phyloP scores from a whole-genome alignment of 2,797 vertebrate genomes.

The Pseudotriccus pelzelni region DNA sequence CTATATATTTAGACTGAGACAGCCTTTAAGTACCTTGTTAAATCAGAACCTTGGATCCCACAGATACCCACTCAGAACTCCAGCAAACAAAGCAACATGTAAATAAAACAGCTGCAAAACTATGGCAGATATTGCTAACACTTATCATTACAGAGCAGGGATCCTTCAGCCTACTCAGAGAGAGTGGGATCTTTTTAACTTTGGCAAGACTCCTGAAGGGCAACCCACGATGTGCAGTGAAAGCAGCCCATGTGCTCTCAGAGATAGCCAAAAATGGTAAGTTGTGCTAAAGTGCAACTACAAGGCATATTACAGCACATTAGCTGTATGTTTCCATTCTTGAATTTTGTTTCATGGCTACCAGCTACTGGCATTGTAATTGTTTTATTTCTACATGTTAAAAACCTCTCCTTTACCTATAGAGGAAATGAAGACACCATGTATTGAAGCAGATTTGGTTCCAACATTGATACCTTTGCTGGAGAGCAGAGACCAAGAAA shows the following conservation, averaged over 20 bases:
- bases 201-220: constrained; percentile 78
- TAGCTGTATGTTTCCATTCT: neutral
- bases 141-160: constrained; percentile 79
- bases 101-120: neutral
- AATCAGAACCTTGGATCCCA: neutral
- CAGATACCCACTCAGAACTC: neutral
- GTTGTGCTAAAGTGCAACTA: neutral
- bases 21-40: neutral
- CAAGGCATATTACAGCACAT: neutral
- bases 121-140: neutral
- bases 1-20: neutral
- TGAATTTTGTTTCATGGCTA: neutral
- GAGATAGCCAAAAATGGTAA: constrained; percentile 87
- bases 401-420: neutral
- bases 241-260: constrained; percentile 84
- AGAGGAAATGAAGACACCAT: constrained; percentile 84
- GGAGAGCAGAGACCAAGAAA: constrained; percentile 82
- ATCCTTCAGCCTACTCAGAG: constrained; percentile 74
- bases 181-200: constrained; percentile 79
- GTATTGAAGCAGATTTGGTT: constrained; percentile 86
- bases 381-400: neutral
- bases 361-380: neutral
- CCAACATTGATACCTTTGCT: constrained; percentile 81
- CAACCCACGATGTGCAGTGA: constrained; percentile 75
- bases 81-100: neutral